These are phyloP conservation scores for Micromussa lordhowensis DNA, from an alignment of 92 coral and sea anemone genomes.

Conservation along the genomic window DNA sequence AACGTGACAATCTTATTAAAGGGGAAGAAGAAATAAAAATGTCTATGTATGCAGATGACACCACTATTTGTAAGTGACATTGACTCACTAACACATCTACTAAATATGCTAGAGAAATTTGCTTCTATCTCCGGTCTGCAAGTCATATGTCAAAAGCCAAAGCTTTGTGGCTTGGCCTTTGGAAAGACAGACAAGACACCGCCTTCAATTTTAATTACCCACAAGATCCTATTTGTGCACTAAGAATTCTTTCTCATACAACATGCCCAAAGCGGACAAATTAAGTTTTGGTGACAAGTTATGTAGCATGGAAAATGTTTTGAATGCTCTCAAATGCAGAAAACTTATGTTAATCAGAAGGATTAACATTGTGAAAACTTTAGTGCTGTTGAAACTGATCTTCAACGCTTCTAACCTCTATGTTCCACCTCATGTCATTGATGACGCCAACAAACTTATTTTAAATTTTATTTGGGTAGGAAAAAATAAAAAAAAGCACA, in stretches of 20 bases:
- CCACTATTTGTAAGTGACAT: not conserved
- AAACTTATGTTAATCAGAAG: no score
- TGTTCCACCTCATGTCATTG: not conserved
- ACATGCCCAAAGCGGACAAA: no score
- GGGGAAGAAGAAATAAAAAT: not conserved
- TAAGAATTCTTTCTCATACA: not conserved
- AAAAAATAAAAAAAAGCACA: not conserved
- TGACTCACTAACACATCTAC: not conserved
- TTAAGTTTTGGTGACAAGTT: no score
- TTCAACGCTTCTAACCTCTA: not conserved
- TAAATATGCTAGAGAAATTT: not conserved
- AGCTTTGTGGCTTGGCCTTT: not conserved
- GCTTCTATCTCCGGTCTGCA: not conserved
- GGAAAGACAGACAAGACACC: not conserved
- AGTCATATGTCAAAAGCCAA: no score
- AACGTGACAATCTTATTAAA: not conserved
- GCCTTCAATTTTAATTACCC: not conserved
- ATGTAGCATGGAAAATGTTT: no score
- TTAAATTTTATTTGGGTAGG: not conserved
- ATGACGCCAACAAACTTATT: not conserved
- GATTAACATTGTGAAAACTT: no score
- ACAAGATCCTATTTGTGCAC: slow-evolving; percentile 4
- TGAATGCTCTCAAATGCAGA: no score
- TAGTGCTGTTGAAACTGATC: not conserved
- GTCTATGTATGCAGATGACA: not conserved